Percentiles rank a stretch among this genome's conserved stretches.
Conservation (phyloP, 2,888 invertebrate species). For the Patella caerulea region DNA sequence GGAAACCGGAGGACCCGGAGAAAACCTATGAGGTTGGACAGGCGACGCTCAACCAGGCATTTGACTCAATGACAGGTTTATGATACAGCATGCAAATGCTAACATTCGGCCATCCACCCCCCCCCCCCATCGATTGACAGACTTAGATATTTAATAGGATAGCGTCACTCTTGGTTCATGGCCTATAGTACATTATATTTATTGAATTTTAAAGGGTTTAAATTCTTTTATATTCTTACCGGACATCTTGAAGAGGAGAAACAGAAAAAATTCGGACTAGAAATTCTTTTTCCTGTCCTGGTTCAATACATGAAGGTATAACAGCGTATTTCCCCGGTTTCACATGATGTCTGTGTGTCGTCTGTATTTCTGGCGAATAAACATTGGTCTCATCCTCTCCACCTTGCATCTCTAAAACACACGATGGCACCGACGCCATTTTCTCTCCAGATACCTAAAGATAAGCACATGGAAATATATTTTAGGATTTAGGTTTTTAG, state of each 20-base stretch:
- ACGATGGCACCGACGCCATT: conserved; percentile 14
- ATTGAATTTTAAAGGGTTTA: too few relatives aligned
- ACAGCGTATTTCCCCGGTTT: conserved; percentile 55
- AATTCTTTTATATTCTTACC: conserved; percentile 34
- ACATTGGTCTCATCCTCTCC: conserved; percentile 48
- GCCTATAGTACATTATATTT: too few relatives aligned
- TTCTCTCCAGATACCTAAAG: conserved; percentile 41
- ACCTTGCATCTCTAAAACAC: conserved; percentile 43
- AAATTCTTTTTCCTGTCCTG: conserved; percentile 54
- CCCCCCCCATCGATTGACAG: too few relatives aligned
- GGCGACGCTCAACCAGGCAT: too few relatives aligned
- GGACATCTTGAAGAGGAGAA: conserved; percentile 43
- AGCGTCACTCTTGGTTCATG: too few relatives aligned
- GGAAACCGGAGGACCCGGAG: too few relatives aligned
- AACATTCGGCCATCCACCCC: too few relatives aligned
- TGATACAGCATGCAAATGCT: too few relatives aligned
- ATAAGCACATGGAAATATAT: neutral
- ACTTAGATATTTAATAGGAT: too few relatives aligned
- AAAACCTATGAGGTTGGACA: too few relatives aligned
- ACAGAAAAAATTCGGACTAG: conserved; percentile 53
- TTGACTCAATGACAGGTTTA: too few relatives aligned
- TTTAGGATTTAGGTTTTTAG: neutral
- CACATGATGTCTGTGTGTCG: conserved; percentile 46
- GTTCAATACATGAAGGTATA: conserved; percentile 53
- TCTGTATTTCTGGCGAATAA: conserved; percentile 48